Evolutionary conservation across 2,888 invertebrate genomes (phyloP).

Genomic region (Zelleria hepariella): DNA sequence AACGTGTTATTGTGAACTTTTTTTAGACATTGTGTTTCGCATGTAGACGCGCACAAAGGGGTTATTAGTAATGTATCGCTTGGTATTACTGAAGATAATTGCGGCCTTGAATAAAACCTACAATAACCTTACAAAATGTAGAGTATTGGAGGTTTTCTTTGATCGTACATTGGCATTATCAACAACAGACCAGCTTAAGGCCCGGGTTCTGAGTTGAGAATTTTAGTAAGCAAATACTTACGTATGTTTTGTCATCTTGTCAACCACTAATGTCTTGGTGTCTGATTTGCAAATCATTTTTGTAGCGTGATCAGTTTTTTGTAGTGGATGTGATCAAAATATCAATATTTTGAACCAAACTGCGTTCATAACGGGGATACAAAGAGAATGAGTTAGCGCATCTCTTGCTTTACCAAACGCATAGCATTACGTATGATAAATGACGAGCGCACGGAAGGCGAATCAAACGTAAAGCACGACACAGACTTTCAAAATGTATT

Average conservation of each 20-base stretch:
- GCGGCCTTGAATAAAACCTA: not conserved
- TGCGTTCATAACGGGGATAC: not conserved
- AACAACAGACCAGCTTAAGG: not conserved
- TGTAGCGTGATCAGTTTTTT: no score
- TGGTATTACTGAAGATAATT: not conserved
- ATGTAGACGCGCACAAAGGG: not conserved
- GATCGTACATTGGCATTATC: not conserved
- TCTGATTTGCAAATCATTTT: no score
- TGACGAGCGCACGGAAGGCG: slow-evolving; percentile 4
- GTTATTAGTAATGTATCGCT: slow-evolving; percentile 6
- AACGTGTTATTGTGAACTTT: slow-evolving; percentile 3
- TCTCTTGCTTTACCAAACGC: not conserved
- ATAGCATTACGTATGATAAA: not conserved
- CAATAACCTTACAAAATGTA: not conserved
- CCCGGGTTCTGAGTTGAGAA: not conserved
- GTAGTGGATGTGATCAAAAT: no score
- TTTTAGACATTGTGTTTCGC: not conserved
- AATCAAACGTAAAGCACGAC: slow-evolving; percentile 24
- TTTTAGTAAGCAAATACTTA: not conserved
- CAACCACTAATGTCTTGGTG: no score
- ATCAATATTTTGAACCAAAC: not conserved
- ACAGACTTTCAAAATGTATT: slow-evolving; percentile 49
- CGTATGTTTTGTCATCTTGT: not conserved
- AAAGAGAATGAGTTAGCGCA: not conserved
- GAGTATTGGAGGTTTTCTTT: not conserved